Base-by-base conservation (phyloP, 2,113 vertebrate species). In the Onychostruthus taczanowskii region DNA sequence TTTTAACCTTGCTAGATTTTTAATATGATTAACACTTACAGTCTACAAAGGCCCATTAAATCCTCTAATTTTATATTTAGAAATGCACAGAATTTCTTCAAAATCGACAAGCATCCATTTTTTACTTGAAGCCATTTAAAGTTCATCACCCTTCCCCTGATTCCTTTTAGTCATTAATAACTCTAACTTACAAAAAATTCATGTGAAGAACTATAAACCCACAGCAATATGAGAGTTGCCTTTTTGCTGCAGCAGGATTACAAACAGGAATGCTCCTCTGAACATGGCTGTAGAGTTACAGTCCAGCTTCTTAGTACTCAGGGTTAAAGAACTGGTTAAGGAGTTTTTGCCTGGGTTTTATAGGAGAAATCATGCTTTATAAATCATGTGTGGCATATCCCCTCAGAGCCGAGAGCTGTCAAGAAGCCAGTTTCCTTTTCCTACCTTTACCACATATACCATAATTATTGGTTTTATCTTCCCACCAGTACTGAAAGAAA, bases 331-430 rank as follows among this genome's bases (percentile, higher is more conserved):
- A 22, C 10, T 11, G 6, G 18, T n/a, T 1, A 44, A 74, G 46
- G 21, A 68, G 3, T 14, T 76, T 76, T 53, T 49, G 15, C 13
- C 41, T 31, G 22, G 17, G 24, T 73, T 70, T 87, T 67, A 13
- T 22, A 26, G 46, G 14, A 69, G 62, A 68, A 23, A 76, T 6
- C 1, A 1, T 20, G 15, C 17, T 74, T 73, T 66, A 59, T 69
- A 85, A 91, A 84, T 63, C 44, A 55, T 0, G 2, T 16, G 30
- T 37, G 24, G 22, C 37, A 27, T 11, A 13, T 37, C 7, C 16
- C 28, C 13, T 16, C 1, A 55, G 35, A 78, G 44, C 13, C 0
- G 0, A 67, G 56, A 70, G 47, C 15, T 9, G 1, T 26, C 50
- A 50, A 50, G 19, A 41, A 89, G 35, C 7, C 47, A 21, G 33